A percentile compares a stretch with the other conserved stretches of the same genome.
Conservation (phyloP, 92 coral and sea anemone genomes). For the Hydrozoanthus gracilis region DNA sequence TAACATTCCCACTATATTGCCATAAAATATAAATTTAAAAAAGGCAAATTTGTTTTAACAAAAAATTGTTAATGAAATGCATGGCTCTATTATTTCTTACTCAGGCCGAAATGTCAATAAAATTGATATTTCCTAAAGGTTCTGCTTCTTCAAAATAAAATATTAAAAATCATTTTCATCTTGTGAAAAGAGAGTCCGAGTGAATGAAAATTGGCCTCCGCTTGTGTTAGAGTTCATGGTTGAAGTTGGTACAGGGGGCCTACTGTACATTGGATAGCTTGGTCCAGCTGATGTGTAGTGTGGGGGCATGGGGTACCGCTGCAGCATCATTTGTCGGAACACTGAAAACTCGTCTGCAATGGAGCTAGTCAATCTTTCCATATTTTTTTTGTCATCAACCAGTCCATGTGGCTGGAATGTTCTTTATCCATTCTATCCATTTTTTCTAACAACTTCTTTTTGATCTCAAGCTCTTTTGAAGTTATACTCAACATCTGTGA, state of each 20-base stretch:
- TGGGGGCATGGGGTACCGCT: background rate
- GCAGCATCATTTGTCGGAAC: conserved; percentile 53
- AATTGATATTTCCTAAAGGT: background rate
- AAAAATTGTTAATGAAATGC: background rate
- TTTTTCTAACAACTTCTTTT: conserved; percentile 31
- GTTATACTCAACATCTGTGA: conserved; percentile 13
- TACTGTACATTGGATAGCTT: background rate
- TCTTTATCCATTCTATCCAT: conserved; percentile 45
- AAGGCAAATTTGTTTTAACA: background rate
- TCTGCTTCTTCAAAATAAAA: background rate
- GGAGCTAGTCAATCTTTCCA: conserved; percentile 52
- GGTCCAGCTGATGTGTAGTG: background rate
- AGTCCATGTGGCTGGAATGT: conserved; percentile 45
- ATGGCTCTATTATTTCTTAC: background rate
- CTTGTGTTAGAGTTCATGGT: background rate
- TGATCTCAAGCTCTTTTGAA: conserved; percentile 37
- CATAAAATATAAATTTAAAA: background rate
- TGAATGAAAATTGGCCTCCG: conserved; percentile 9
- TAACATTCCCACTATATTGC: background rate
- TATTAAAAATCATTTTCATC: too few species aligned
- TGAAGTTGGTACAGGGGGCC: background rate
- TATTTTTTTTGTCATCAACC: conserved; percentile 47
- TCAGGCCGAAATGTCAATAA: background rate
- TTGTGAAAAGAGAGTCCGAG: background rate
- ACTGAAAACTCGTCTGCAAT: conserved; percentile 58